These are phyloP conservation scores for Spodoptera littoralis DNA, from an alignment of 2,888 invertebrate species.

Conservation along the genomic window DNA sequence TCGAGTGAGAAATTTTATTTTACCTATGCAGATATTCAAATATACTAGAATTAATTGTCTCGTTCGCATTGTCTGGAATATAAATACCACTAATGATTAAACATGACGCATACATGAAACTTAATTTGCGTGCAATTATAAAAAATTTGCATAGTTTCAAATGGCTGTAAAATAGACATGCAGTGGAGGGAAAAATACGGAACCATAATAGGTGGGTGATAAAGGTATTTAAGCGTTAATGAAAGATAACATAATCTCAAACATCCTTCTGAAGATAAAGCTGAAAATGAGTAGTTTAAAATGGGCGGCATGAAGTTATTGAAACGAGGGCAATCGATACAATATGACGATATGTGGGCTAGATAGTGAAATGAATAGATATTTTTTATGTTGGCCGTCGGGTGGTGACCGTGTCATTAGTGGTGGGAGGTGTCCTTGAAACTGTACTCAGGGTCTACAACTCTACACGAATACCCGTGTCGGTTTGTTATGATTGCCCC, in stretches of 20 bases:
- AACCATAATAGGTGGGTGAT: conserved; percentile 23
- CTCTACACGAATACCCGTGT: conserved; percentile 55
- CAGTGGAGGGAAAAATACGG: conserved; percentile 26
- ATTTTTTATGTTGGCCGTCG: conserved; percentile 43
- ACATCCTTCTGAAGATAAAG: conserved; percentile 44
- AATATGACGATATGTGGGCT: conserved; percentile 57
- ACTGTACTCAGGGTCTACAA: conserved; percentile 60
- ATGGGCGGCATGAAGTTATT: conserved; percentile 50
- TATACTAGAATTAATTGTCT: conserved; percentile 5
- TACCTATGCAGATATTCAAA: conserved; percentile 5
- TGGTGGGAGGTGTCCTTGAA: conserved; percentile 63
- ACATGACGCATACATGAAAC: conserved; percentile 10
- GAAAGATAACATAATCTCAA: conserved; percentile 31
- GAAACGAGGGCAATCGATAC: conserved; percentile 71
- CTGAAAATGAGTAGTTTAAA: conserved; percentile 34
- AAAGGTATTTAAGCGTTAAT: conserved; percentile 14
- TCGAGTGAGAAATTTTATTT: conserved; percentile 33
- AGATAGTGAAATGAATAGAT: conserved; percentile 56
- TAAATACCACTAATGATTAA: conserved; percentile 15
- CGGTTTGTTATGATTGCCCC: conserved; percentile 17
- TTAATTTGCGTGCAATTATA: conserved; percentile 31
- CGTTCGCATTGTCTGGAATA: conserved; percentile 18
- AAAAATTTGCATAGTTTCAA: conserved; percentile 32
- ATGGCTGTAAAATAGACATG: conserved; percentile 6
- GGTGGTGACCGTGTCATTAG: conserved; percentile 59